A percentile compares a stretch with the other conserved stretches of the same genome.
phyloP scores from a whole-genome alignment of 2,888 invertebrate species.

The Amiota minor region DNA sequence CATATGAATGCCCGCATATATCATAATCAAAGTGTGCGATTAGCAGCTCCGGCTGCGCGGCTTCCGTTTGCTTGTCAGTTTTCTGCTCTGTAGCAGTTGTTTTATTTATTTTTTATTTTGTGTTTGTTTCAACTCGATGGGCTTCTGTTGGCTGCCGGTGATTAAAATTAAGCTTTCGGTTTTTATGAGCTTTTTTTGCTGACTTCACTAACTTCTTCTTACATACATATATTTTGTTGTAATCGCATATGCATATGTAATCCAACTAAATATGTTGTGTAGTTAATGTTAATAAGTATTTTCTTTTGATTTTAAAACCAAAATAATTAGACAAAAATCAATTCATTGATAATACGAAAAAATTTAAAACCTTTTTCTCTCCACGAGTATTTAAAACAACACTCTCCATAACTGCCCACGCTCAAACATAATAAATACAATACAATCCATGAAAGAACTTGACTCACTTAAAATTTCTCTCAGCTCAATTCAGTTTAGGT shows the following conservation, averaged over 20 bases:
- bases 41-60: conserved; percentile 48
- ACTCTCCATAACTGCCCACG: not conserved
- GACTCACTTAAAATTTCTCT: too few relatives aligned
- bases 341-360: not conserved
- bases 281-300: too few relatives aligned
- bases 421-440: not conserved
- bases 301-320: too few relatives aligned
- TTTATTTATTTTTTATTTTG: not conserved
- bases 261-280: too few relatives aligned
- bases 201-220: not conserved
- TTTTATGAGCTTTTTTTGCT: not conserved
- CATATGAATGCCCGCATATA: conserved; percentile 52
- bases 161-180: conserved; percentile 1
- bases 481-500: not conserved
- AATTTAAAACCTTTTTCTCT: not conserved
- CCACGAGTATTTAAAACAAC: not conserved
- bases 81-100: conserved; percentile 4
- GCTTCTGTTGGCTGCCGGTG: not conserved
- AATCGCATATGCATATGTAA: too few relatives aligned
- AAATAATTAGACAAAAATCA: not conserved
- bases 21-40: conserved; percentile 58
- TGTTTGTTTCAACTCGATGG: not conserved
- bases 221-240: too few relatives aligned
- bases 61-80: conserved; percentile 53
- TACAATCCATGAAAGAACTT: not conserved